Base-by-base conservation (phyloP, 2,797 vertebrate genomes). In the Clarias pachynema region DNA sequence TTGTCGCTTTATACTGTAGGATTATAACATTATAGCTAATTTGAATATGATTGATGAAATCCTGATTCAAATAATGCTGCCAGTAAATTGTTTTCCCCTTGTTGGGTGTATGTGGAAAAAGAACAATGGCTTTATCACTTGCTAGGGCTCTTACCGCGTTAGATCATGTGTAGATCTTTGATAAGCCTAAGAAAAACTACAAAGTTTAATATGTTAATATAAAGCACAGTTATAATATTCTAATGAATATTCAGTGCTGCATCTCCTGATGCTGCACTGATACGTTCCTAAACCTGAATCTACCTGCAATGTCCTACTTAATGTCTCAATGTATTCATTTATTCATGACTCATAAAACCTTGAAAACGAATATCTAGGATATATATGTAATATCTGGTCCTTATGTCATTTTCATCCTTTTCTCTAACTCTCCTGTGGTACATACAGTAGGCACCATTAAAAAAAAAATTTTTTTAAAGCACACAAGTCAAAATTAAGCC, bases 391-490 rank as follows among this genome's bases (percentile, higher is more conserved):
- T 16, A 26, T 73, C 6, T 68, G 66, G 6, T 20, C 4, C 70
- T 77, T 49, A 59, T 77, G 53, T 60, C 24, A 22, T 77, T 34
- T 34, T 24, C 16, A 56, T 75, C 56, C 44, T 18, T 56, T 29
- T 29, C 26, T 14, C n/a, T 29, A 29, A 57, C 16, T 57, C 53
- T 57, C 18, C 8, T 34, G 56, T 74, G 49, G 37, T 24, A 56
- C 7, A 29, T 49, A 62, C 26, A 53, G 44, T 14, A 53, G 6
- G 34, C 9, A 44, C n/a, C 29, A 3, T 72, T 63, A n/a, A n/a
- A n/a, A n/a, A n/a, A n/a, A n/a, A n/a, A n/a, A n/a, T 72, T 2
- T 60, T 78, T 84, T 65, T 4, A n/a, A 77, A 84, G 66, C 49
- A 65, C 75, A 49, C 82, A n/a, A 59, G 37, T 69, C 57, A 75